Evolutionary conservation across 2,888 invertebrate genomes (phyloP).

Genomic region (Ecliptopera silaceata): DNA sequence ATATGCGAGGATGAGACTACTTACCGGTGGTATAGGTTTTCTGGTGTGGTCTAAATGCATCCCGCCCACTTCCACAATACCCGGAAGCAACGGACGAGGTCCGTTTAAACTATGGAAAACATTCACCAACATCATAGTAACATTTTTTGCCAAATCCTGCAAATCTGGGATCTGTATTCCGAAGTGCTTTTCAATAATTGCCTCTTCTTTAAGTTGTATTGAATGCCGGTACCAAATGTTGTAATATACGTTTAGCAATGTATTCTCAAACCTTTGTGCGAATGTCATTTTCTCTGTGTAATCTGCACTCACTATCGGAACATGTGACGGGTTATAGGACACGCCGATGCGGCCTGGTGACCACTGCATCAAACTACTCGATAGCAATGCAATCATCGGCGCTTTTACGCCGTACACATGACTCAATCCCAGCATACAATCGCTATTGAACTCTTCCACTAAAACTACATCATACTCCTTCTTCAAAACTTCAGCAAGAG

Average conservation of each 20-base stretch:
- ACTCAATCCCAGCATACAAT: constrained; percentile 85
- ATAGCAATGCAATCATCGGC: constrained; percentile 82
- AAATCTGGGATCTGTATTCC: constrained; percentile 77
- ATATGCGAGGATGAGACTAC: constrained; percentile 34
- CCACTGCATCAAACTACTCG: constrained; percentile 84
- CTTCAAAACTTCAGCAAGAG: constrained; percentile 61
- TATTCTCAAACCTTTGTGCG: constrained; percentile 71
- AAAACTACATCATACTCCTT: constrained; percentile 85
- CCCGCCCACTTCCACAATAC: constrained; percentile 85
- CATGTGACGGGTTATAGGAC: constrained; percentile 76
- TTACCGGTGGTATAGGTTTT: constrained; percentile 73
- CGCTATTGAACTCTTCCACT: constrained; percentile 85
- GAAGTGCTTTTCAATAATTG: constrained; percentile 68
- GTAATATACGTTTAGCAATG: constrained; percentile 52
- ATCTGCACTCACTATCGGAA: constrained; percentile 79
- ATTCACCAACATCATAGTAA: constrained; percentile 82
- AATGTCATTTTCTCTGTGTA: constrained; percentile 77
- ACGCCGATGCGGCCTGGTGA: constrained; percentile 68
- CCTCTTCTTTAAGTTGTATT: constrained; percentile 62
- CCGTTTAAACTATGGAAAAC: constrained; percentile 84
- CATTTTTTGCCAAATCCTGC: constrained; percentile 74
- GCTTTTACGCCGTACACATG: constrained; percentile 77
- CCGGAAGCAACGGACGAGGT: constrained; percentile 79
- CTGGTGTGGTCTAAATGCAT: constrained; percentile 76
- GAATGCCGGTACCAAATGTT: constrained; percentile 61